Evolutionary conservation across 2,888 invertebrate species (phyloP), one percentile per base, ranked within the genome.

Genomic region (Polia nebulosa): DNA sequence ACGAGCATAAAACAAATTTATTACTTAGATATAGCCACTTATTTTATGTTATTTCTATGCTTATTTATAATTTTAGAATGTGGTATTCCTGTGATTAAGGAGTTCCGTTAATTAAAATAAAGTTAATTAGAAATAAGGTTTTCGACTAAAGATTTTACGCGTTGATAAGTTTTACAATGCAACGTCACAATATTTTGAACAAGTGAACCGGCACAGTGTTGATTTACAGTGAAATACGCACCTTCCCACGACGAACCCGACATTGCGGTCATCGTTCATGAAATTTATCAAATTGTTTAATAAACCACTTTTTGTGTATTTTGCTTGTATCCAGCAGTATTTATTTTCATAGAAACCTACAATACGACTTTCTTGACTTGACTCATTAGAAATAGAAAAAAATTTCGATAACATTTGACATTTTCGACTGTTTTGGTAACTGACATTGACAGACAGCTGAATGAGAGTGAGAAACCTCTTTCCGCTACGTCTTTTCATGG

Each of bases 231-330:
- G 39, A 66, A 22, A 49, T 72, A 72, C 86, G 60, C 68, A 93
- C 93, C 93, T 91, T 94, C 93, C 93, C 93, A 94, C 17, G 93
- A 90, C 25, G 90, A 84, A 9, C 90, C 87, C 47, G 88, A 75
- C 74, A 90, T 83, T 36, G 89, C 76, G 65, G 90, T 80, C 92
- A 93, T 93, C 74, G 64, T 86, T 64, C 53, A 61, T 62, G 51
- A 47, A 57, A 22, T 45, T 22, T 44, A 47, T 47, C 17, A 20
- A 53, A 53, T 32, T 47, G 20, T 49, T 25, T 2, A 56, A 11
- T 7, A 17, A 20, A 55, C 15, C 57, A 63, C 64, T 65, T 49
- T 59, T 20, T 27, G 25, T 32, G 27, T 65, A 47, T 65, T 70
- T 55, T 36, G 44, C 47, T 67, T 34, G 1, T 17, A 55, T 27